Base-by-base conservation (phyloP, 2,113 vertebrate genomes). In the Syngnathus scovelli region DNA sequence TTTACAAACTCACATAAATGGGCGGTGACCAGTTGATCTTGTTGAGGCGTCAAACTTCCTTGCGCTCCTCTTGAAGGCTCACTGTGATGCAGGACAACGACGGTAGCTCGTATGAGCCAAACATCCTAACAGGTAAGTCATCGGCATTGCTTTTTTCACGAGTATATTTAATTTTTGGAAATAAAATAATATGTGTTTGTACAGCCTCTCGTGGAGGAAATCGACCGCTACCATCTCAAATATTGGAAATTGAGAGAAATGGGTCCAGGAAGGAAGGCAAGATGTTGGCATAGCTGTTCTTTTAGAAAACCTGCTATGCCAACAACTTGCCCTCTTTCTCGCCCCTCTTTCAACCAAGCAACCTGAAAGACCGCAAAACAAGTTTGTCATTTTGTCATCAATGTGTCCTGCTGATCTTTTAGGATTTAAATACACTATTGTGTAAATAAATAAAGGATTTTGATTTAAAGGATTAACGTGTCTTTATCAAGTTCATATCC, bases 231-330 rank as follows among this genome's bases (percentile, higher is more conserved):
- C 18, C 18, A n/a, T 61, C 18, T 19, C 37, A 55, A 0, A 52
- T 21, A 9, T 52, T 52, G 49, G 8, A n/a, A 54, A 19, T 21
- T 1, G 8, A 23, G 33, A 37, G 66, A 33, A 68, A 6, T 76
- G 82, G 86, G 88, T 66, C 27, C 61, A 60, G 79, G 83, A 90
- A 83, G 72, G 89, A 78, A 84, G 89, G 89, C 89, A 90, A 90
- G 89, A 90, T 90, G 78, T 85, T 88, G 89, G 89, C 89, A 90
- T 88, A 90, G 88, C 85, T 88, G 88, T 80, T 80, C 71, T 75
- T 16, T 64, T 81, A 0, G 54, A 52, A 44, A 61, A 72, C 81
- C 87, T 83, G 89, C 88, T 90, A 86, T 90, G 88, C 88, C 82
- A 79, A 60, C 78, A 83, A 68, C 72, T 82, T 90, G 89, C 81